phyloP scores from a whole-genome alignment of 2,797 vertebrate genomes.

The Pipistrellus nathusii region DNA sequence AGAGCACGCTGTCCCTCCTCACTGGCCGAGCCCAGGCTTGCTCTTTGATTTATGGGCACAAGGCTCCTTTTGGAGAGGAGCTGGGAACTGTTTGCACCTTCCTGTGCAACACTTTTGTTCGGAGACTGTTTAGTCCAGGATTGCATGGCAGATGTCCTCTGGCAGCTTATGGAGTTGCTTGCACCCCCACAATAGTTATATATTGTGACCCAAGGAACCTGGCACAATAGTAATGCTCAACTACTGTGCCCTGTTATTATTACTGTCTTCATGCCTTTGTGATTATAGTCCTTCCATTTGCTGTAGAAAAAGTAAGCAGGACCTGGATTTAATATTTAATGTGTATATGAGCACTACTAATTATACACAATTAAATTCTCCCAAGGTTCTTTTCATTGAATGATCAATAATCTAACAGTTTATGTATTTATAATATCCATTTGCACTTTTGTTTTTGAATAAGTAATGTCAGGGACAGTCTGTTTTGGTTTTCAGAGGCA shows the following conservation, averaged over 20 bases:
- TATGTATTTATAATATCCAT: neutral
- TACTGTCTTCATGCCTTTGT: neutral
- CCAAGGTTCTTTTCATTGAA: neutral
- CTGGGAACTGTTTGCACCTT: neutral
- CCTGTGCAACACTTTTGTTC: neutral
- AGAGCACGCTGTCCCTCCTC: neutral
- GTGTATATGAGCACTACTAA: neutral
- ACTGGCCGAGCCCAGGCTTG: fast-evolving
- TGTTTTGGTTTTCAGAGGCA: neutral
- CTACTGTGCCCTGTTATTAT: neutral
- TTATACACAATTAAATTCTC: neutral
- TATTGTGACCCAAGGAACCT: neutral
- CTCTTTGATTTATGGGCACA: neutral
- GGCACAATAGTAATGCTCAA: neutral
- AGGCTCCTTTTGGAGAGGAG: neutral
- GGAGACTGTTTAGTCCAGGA: neutral
- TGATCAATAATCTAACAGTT: conserved; percentile 39
- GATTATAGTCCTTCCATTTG: neutral
- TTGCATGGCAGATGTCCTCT: neutral
- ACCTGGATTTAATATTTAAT: neutral
- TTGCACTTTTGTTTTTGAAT: conserved; percentile 28
- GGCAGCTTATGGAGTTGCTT: neutral
- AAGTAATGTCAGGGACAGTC: neutral
- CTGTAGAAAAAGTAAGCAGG: neutral
- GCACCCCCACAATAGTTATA: neutral